phyloP scores from a whole-genome alignment of 2,888 invertebrate species.

The Zygothrica quintamaculata region DNA sequence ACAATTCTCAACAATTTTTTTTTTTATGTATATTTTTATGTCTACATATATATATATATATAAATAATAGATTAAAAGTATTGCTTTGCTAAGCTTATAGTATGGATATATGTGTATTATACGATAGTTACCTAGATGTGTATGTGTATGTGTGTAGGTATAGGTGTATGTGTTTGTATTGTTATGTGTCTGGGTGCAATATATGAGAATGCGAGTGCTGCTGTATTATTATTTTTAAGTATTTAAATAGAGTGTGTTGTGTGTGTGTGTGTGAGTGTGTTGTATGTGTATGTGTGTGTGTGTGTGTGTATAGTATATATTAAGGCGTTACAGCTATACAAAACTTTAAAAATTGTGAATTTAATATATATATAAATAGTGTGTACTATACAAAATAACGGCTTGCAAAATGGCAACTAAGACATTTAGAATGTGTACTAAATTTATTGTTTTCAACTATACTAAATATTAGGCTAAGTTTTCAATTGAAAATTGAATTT shows the following conservation, averaged over 20 bases:
- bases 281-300: constrained; percentile 28
- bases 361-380: constrained; percentile 31
- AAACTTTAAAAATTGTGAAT: constrained; percentile 21
- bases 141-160: constrained; percentile 17
- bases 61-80: too few species aligned
- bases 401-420: constrained; percentile 72
- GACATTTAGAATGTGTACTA: constrained; percentile 65
- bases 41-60: constrained; percentile 1
- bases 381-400: constrained; percentile 51
- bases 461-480: constrained; percentile 51
- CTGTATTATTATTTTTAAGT: constrained; percentile 36
- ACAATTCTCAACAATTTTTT: neutral
- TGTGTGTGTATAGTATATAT: too few species aligned
- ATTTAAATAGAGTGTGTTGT: constrained; percentile 14
- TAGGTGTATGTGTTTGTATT: constrained; percentile 16
- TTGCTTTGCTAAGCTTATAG: constrained; percentile 8
- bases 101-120: constrained; percentile 1
- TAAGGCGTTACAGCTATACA: constrained; percentile 56
- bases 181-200: constrained; percentile 52
- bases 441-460: constrained; percentile 45
- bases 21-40: neutral
- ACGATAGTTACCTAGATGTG: constrained; percentile 14
- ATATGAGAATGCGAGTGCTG: constrained; percentile 67
- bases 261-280: constrained; percentile 15
- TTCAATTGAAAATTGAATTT: constrained; percentile 38